phyloP scores from a whole-genome alignment of 2,797 vertebrate species.

The Orestias chungarensis region DNA sequence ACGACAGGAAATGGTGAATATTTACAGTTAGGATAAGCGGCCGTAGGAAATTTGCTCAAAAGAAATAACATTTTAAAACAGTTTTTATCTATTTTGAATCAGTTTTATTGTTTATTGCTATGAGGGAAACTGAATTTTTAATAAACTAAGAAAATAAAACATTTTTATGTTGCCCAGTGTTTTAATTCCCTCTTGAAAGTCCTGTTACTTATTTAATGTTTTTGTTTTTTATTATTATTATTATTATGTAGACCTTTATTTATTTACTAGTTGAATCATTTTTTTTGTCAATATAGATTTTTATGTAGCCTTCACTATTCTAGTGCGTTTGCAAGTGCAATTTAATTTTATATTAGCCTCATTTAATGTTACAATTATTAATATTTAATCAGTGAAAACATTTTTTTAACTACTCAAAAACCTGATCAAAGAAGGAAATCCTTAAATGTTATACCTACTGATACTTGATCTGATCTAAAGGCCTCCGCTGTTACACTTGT shows the following conservation, averaged over 20 bases:
- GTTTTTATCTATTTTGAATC: neutral
- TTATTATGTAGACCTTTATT: neutral
- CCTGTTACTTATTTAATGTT: neutral
- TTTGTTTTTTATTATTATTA: neutral
- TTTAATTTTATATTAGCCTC: neutral
- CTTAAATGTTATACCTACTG: slow-evolving; percentile 7
- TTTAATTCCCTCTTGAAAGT: neutral
- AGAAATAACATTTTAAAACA: neutral
- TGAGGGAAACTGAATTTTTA: neutral
- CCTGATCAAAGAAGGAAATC: neutral
- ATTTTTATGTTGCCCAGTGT: neutral
- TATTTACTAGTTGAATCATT: neutral
- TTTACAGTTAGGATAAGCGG: neutral
- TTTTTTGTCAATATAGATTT: neutral
- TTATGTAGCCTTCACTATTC: neutral
- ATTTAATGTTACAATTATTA: neutral
- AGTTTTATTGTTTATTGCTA: neutral
- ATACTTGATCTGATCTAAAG: slow-evolving; percentile 50
- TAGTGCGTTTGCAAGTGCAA: neutral
- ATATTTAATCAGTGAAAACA: neutral
- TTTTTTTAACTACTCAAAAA: neutral
- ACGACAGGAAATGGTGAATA: neutral
- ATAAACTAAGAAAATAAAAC: neutral
- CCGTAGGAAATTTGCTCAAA: neutral
- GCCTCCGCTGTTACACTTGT: slow-evolving; percentile 46